Percentiles rank a stretch among this genome's conserved stretches.
Conservation (phyloP, 2,113 vertebrate species). For the Fulmarus glacialis region DNA sequence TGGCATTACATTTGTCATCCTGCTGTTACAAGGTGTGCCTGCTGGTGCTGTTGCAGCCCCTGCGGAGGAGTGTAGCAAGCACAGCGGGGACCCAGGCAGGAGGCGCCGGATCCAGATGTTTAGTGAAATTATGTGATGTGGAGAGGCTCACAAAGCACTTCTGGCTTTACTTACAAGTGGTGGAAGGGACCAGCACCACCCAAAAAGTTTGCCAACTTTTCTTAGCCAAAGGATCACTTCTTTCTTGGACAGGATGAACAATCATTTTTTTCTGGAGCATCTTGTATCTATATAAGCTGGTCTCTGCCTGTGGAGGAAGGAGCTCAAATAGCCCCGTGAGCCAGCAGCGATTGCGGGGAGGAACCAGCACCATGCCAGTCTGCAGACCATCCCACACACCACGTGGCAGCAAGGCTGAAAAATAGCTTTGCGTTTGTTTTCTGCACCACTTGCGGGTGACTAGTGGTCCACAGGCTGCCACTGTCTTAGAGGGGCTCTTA, state of each 20-base stretch:
- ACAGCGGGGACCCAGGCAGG: background rate
- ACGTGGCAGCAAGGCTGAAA: background rate
- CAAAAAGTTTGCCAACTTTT: background rate
- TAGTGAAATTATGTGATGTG: background rate
- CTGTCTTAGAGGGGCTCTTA: background rate
- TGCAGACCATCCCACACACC: rapidly evolving
- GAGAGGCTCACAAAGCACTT: background rate
- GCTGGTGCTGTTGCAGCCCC: background rate
- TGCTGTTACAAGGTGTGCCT: background rate
- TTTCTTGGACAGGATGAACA: background rate
- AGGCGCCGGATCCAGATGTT: background rate
- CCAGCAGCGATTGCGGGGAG: background rate
- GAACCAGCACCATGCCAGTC: background rate
- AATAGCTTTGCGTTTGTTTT: background rate
- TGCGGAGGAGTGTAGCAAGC: background rate
- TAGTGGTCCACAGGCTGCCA: background rate
- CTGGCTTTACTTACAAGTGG: background rate
- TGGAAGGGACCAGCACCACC: background rate
- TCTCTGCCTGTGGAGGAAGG: background rate
- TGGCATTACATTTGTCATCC: background rate
- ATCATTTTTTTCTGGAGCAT: background rate
- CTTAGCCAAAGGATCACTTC: background rate
- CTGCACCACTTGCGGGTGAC: background rate
- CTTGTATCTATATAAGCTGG: background rate
- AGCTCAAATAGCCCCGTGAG: background rate